Conservation (phyloP, 2,888 invertebrate species). For the Oconnorella tubifera region DNA sequence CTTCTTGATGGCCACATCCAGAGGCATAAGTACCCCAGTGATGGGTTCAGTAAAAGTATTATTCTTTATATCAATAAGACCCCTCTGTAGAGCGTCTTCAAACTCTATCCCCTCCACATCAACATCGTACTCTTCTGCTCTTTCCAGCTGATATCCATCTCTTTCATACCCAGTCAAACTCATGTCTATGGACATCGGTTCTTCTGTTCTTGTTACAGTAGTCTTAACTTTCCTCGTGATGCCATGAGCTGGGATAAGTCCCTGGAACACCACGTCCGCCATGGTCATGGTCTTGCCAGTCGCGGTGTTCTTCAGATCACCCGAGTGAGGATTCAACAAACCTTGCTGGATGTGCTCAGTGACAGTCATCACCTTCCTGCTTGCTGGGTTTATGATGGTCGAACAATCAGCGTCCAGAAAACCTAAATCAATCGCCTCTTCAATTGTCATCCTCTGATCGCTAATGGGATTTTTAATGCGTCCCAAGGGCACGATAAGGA, state of each 20-base stretch:
- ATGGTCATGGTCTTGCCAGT: conserved; percentile 70
- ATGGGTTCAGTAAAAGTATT: conserved; percentile 35
- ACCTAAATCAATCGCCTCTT: conserved; percentile 67
- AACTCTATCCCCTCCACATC: conserved; percentile 36
- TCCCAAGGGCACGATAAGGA: conserved; percentile 36
- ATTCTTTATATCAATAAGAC: conserved; percentile 35
- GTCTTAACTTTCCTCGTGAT: conserved; percentile 61
- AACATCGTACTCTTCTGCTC: conserved; percentile 2
- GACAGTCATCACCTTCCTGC: conserved; percentile 70
- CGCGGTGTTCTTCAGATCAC: conserved; percentile 64
- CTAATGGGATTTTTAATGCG: conserved; percentile 34
- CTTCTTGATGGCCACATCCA: conserved; percentile 38
- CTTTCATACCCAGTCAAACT: neutral
- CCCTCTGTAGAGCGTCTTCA: conserved; percentile 34
- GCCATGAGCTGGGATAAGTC: conserved; percentile 55
- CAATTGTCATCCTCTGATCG: conserved; percentile 65
- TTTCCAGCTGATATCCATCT: neutral
- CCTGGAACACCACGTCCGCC: conserved; percentile 68
- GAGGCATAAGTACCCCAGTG: conserved; percentile 41
- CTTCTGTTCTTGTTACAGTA: neutral
- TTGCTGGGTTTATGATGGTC: conserved; percentile 63
- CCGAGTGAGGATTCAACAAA: conserved; percentile 79
- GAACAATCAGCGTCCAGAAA: conserved; percentile 35
- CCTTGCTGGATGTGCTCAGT: conserved; percentile 86
- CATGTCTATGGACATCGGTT: neutral